Base-by-base conservation (phyloP, 2,888 invertebrate species). In the Hypomecis punctinalis region DNA sequence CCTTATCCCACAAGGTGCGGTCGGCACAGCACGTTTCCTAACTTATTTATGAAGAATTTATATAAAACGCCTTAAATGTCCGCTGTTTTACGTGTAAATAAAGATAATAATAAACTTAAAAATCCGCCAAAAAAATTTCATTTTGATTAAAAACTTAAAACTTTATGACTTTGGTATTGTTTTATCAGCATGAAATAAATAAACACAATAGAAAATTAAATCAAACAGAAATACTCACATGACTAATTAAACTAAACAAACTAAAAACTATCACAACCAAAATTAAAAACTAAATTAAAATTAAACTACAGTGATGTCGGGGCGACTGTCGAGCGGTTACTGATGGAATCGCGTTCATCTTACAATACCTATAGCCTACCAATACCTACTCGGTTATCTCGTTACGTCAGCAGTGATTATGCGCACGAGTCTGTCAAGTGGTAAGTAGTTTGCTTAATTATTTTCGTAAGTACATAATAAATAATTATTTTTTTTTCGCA, bases 181-280 rank as follows among this genome's bases (percentile, higher is more conserved):
- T 23, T 5, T 3, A 39, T 1, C 39, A 39, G 39, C 39, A 35
- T n/a, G 4, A 36, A 43, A 36, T 35, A 45, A 9, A 54, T 46
- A 7, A 36, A 5, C n/a, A 42, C 3, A 11, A 10, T 6, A 40
- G 45, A 55, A 1, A 42, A 13, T 13, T 39, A 11, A 45, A 49
- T 37, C 49, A 42, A 53, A 39, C 54, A 62, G 53, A 64, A 56
- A 64, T 70, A 72, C 72, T 72, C 62, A 72, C 72, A 62, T 72
- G 52, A 53, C 42, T 71, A 69, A 61, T 13, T 13, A 10, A 53
- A 61, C 43, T 61, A 59, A 48, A 61, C 42, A 43, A 67, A 63
- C 67, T 23, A 23, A 23, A 48, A 68, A 56, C 54, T 68, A 60
- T 54, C 58, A 58, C 57, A 52, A 58, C 48, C 51, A 59, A 59